Evolutionary conservation across 2,888 invertebrate species (phyloP).

Genomic region (Athalia cordata): DNA sequence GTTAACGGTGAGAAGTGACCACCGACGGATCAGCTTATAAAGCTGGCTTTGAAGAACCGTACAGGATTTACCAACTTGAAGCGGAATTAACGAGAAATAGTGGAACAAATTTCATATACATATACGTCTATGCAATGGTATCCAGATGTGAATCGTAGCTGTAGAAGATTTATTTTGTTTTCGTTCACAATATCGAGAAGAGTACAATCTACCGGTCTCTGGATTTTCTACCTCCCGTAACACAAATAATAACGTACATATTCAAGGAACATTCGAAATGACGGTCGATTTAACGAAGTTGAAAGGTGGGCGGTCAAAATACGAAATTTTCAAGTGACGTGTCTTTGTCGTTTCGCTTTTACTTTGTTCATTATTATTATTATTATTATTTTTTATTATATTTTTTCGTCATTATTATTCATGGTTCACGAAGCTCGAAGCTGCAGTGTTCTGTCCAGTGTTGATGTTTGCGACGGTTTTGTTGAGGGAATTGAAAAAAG

Average conservation of each 20-base stretch:
- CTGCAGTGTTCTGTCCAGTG: no score
- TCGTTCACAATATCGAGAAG: no score
- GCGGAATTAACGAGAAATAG: slow-evolving; percentile 31
- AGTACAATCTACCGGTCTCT: no score
- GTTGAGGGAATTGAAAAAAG: no score
- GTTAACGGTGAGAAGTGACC: slow-evolving; percentile 45
- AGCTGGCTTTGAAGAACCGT: slow-evolving; percentile 13
- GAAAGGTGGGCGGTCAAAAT: background rate
- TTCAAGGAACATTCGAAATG: slow-evolving; percentile 1
- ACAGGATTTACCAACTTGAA: slow-evolving; percentile 8
- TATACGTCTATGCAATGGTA: no score
- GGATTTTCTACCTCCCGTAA: no score
- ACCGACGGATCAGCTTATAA: slow-evolving; percentile 1
- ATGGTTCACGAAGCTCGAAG: no score
- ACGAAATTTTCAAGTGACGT: background rate
- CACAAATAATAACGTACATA: background rate
- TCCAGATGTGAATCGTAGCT: no score
- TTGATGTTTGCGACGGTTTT: no score
- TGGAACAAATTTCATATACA: background rate
- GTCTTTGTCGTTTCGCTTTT: background rate
- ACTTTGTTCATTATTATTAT: background rate
- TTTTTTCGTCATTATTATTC: no score
- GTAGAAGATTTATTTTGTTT: no score
- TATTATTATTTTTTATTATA: no score
- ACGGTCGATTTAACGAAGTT: background rate